A percentile compares a stretch with the other conserved stretches of the same genome.
These are phyloP conservation scores for Sebastes elongatus DNA, from an alignment of 2,797 vertebrate species.

Conservation along the genomic window DNA sequence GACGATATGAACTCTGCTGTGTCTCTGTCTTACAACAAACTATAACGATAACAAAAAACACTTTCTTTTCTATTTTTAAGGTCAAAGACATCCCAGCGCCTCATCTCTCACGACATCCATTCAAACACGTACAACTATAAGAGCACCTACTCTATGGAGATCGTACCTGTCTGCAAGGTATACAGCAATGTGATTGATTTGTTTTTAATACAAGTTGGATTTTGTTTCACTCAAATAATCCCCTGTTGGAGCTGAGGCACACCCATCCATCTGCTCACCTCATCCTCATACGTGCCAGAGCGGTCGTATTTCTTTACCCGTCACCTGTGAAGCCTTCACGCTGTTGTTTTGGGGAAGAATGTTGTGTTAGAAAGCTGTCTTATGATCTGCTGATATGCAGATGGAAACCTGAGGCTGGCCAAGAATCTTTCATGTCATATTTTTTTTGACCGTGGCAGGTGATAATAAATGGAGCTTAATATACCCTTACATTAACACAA, in stretches of 20 bases:
- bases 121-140: slow-evolving; percentile 97
- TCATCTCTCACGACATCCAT: slow-evolving; percentile 97
- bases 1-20: neutral
- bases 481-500: neutral
- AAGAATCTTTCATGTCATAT: slow-evolving; percentile 2
- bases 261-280: neutral
- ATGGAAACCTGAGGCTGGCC: neutral
- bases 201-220: neutral
- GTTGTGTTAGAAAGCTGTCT: slow-evolving; percentile 2
- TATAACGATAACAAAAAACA: neutral
- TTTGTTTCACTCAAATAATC: neutral
- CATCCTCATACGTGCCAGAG: neutral
- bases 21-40: neutral
- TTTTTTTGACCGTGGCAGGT: neutral
- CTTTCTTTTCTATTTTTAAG: slow-evolving; percentile 70
- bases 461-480: neutral
- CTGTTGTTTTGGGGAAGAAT: neutral
- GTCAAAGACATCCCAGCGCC: slow-evolving; percentile 92
- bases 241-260: neutral
- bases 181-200: neutral
- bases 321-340: neutral
- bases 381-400: neutral
- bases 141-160: slow-evolving; percentile 97
- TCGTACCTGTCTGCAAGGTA: slow-evolving; percentile 98
- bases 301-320: neutral